Percentiles rank a stretch among this genome's conserved stretches.
Evolutionary conservation across 2,888 invertebrate genomes (phyloP).

Genomic region (Ceriagrion tenellum): DNA sequence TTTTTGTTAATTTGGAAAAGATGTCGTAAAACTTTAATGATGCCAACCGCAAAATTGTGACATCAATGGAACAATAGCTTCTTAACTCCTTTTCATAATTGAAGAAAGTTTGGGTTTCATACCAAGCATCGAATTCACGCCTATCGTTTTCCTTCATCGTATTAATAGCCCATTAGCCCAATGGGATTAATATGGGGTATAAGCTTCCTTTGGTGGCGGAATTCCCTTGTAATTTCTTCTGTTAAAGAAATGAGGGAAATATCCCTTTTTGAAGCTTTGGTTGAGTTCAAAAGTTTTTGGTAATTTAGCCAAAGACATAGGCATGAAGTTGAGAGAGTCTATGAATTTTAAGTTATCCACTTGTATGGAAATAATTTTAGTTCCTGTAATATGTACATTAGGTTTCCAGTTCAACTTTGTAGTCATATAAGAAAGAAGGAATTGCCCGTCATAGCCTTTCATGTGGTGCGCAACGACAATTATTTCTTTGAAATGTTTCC

Average conservation of each 20-base stretch:
- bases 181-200: no score
- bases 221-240: not conserved
- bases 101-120: not conserved
- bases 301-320: slow-evolving; percentile 13
- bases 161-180: no score
- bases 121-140: not conserved
- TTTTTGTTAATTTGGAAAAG: not conserved
- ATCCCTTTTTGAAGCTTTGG: not conserved
- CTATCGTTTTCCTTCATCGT: not conserved
- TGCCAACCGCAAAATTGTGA: not conserved
- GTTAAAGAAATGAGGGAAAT: slow-evolving; percentile 7
- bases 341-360: not conserved
- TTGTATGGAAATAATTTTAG: not conserved
- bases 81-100: not conserved
- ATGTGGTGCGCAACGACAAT: not conserved
- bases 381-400: not conserved
- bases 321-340: not conserved
- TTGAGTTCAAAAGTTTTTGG: not conserved
- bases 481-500: not conserved
- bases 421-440: not conserved
- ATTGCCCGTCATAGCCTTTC: not conserved
- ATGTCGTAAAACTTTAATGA: not conserved
- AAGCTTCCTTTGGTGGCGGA: not conserved
- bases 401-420: not conserved
- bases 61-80: not conserved